A percentile compares a stretch with the other conserved stretches of the same genome.
Evolutionary conservation across 2,113 vertebrate genomes (phyloP).

Genomic region (Nyctereutes procyonoides): DNA sequence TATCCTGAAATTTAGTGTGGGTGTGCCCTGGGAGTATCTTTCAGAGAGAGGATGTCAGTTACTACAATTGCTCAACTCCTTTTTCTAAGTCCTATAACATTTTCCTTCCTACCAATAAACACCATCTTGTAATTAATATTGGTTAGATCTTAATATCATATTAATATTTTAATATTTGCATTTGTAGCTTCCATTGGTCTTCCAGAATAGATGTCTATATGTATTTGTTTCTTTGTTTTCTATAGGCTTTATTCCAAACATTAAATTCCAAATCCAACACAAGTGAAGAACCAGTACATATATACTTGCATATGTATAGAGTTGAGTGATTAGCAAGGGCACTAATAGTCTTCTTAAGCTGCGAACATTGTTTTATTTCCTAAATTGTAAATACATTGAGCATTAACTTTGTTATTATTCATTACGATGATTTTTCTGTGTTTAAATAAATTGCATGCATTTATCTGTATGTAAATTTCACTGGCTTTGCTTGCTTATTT

Average conservation of each 20-base stretch:
- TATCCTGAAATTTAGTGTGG: conserved; percentile 31
- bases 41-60: conserved; percentile 45
- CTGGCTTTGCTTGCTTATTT: neutral
- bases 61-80: neutral
- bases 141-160: neutral
- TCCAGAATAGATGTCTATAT: conserved; percentile 3
- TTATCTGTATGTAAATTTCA: neutral
- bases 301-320: neutral
- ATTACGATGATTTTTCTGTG: neutral
- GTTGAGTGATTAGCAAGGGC: neutral
- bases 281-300: conserved; percentile 74
- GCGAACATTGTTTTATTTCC: neutral
- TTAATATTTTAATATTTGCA: too few relatives aligned
- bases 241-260: neutral
- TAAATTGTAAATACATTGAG: neutral
- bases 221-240: conserved; percentile 33
- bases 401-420: neutral
- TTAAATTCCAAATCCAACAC: conserved; percentile 74
- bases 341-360: neutral
- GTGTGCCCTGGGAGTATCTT: neutral
- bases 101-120: neutral
- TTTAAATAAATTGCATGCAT: neutral
- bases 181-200: neutral
- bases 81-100: conserved; percentile 4
- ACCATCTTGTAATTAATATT: neutral